Base-by-base conservation (phyloP, 2,113 vertebrate species). In the Pelecanus crispus region DNA sequence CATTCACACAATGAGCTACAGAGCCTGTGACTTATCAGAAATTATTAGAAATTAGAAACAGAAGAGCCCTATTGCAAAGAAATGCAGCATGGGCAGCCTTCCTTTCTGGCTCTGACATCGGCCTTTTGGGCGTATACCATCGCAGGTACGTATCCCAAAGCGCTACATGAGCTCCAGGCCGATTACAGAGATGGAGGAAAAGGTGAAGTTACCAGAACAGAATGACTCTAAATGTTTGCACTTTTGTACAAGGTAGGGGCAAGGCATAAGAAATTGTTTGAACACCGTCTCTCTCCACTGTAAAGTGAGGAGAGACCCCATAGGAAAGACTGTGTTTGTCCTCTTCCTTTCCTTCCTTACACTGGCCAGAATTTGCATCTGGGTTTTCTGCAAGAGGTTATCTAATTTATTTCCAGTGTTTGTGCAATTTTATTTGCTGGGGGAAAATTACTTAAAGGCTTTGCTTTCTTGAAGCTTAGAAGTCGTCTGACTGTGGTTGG, bases 121-220 rank as follows among this genome's bases (percentile, higher is more conserved):
- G 32, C 36, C 83, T 5, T 0, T 31, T 0, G 0, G 36, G 32
- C 3, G 1, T 59, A 31, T 25, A 10, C 25, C 12, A 1, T 5
- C 36, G 72, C n/a, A 70, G 71, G 25, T 55, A 5, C 26, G 36
- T 32, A 62, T 17, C 68, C 49, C 49, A 70, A 47, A 55, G 25
- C 29, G 17, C 24, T 59, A 8, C 17, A 1, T 45, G 71, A 72
- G 29, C 38, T 75, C 81, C 32, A 29, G 22, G 10, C 19, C 31
- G 21, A 38, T 32, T 42, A 38, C 26, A 38, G 62, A 75, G n/a
- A 17, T 17, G 42, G 56, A 58, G 31, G 26, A 72, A 72, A 67
- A 80, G 29, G 20, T 31, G 24, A 71, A 53, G 25, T 61, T 52
- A 38, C 21, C 52, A 22, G 49, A 58, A 50, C 6, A 67, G 58